These are phyloP conservation scores for Tiphia femorata DNA, from an alignment of 2,888 invertebrate genomes.

Conservation along the genomic window DNA sequence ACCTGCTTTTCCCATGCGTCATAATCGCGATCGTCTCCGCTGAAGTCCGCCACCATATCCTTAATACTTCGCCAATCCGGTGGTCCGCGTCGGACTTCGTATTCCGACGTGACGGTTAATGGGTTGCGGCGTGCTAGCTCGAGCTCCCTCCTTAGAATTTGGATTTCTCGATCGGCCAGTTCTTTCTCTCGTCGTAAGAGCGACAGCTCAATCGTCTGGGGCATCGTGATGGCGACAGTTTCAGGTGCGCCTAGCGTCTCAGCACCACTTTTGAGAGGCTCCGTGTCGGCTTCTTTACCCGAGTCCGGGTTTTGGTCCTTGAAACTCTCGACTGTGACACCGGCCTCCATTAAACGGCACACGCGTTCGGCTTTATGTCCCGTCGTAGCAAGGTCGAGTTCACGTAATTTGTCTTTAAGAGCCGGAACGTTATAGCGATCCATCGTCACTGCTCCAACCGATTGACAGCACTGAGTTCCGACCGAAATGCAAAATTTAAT, in stretches of 20 bases:
- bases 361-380: not conserved
- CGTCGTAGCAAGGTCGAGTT: not conserved
- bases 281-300: not conserved
- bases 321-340: not conserved
- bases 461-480: not conserved
- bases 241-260: not conserved
- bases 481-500: not conserved
- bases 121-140: not conserved
- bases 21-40: not conserved
- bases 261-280: not conserved
- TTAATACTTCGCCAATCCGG: not conserved
- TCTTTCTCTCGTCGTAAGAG: not conserved
- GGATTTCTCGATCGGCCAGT: not conserved
- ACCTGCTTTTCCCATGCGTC: constrained; percentile 14
- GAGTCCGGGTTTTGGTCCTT: not conserved
- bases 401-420: not conserved
- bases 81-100: not conserved
- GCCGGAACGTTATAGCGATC: not conserved
- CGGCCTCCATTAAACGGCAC: not conserved
- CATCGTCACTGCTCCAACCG: not conserved
- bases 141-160: not conserved
- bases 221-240: not conserved
- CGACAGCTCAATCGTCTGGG: not conserved
- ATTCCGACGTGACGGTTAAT: not conserved
- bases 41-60: not conserved